These are phyloP conservation scores for Sminthopsis crassicaudata DNA, from an alignment of 2,113 vertebrate genomes.

Conservation along the genomic window DNA sequence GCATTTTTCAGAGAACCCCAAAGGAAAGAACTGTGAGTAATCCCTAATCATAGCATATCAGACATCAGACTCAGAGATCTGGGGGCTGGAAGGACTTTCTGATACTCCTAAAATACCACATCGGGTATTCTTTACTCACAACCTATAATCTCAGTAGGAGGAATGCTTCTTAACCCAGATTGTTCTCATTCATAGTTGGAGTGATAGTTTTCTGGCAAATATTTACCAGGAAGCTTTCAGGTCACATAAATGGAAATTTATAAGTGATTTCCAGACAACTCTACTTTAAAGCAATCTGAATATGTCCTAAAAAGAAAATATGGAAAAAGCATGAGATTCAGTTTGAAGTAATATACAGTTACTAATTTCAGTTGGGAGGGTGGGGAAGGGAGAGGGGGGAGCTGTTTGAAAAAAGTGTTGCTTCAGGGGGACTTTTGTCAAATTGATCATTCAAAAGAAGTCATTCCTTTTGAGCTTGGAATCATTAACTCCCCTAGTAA, in stretches of 20 bases:
- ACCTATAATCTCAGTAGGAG: background rate
- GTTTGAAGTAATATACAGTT: constrained; percentile 55
- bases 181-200: background rate
- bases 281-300: background rate
- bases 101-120: background rate
- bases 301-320: constrained; percentile 44
- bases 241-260: constrained; percentile 16
- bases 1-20: background rate
- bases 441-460: constrained; percentile 69
- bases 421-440: constrained; percentile 74
- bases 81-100: background rate
- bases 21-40: background rate
- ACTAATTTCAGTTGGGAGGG: constrained; percentile 59
- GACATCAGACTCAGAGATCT: background rate
- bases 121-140: background rate
- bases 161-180: background rate
- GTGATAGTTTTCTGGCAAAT: constrained; percentile 29
- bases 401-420: constrained; percentile 38
- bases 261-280: constrained; percentile 64
- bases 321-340: constrained; percentile 40
- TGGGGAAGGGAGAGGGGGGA: background rate
- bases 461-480: constrained; percentile 68
- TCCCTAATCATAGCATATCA: background rate
- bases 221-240: constrained; percentile 30
- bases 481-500: constrained; percentile 73